Base-by-base conservation (phyloP, 2,888 invertebrate species). In the Drosophila austrosaltans region DNA sequence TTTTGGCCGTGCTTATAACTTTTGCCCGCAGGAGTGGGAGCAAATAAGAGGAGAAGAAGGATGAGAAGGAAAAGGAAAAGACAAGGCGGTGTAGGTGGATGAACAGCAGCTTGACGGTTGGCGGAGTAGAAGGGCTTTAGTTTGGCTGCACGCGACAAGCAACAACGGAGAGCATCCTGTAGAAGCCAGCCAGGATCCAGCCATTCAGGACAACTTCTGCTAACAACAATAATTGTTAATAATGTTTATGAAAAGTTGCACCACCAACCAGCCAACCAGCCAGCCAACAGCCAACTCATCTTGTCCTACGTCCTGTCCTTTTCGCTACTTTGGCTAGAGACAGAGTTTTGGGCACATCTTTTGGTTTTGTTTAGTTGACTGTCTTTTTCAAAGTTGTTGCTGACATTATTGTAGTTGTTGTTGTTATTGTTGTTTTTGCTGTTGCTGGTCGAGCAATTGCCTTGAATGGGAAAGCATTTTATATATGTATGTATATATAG, bases 181-280 rank as follows among this genome's bases (percentile, higher is more conserved):
- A 58, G 67, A 39, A 60, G 10, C 60, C 30, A 60, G 25, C 68
- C 63, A 59, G 72, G 22, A 61, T 30, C 69, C 66, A 48, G 54
- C 65, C 64, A 61, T 61, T 65, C 60, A 48, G 48, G 53, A 48
- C 82, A 83, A 83, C 87, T 83, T 83, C 75, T 75, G 82, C 82
- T 87, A 80, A 88, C 87, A 82, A 82, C 82, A 89, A 88, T 89
- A 87, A 87, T 83, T 84, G 89, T 84, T 88, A 88, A 88, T 88
- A 88, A 89, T 88, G 87, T 88, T 88, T 88, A 88, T 89, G 89
- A 89, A 89, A 89, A 88, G 89, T 88, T 89, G 74, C 77, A 68
- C 77, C 76, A 61, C 66, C 73, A 61, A 62, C 28, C 30, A 44
- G 2, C 48, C 22, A 48, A 48, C 48, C 48, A 48, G 12, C 48